phyloP scores from a whole-genome alignment of 2,113 vertebrate genomes.

The Aegotheles bennettii region DNA sequence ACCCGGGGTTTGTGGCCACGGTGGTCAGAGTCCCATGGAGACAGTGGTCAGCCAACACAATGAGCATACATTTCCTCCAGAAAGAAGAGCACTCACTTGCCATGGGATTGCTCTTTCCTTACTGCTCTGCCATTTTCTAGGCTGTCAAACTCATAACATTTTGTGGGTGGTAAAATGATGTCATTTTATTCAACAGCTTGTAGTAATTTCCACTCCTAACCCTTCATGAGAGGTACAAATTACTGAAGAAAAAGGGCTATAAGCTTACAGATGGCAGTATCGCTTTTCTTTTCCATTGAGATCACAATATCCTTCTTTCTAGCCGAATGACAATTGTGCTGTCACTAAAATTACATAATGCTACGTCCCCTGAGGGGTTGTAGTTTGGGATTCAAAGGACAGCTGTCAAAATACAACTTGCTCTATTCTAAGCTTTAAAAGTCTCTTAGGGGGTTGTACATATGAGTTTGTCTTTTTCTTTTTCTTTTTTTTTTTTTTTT shows the following conservation, averaged over 20 bases:
- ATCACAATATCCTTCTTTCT: slow-evolving; percentile 61
- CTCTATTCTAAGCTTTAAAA: slow-evolving; percentile 11
- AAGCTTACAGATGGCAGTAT: slow-evolving; percentile 50
- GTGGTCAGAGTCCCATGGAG: not conserved
- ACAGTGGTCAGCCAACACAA: not conserved
- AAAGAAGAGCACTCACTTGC: not conserved
- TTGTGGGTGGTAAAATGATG: slow-evolving; percentile 72
- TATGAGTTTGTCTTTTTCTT: not conserved
- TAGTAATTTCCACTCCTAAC: slow-evolving; percentile 71
- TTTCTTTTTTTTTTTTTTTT: not conserved
- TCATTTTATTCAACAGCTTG: slow-evolving; percentile 64
- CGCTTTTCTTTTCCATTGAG: slow-evolving; percentile 63
- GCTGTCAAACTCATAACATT: slow-evolving; percentile 21
- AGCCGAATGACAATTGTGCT: slow-evolving; percentile 69
- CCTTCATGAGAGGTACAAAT: slow-evolving; percentile 50
- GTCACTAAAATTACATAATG: slow-evolving; percentile 69
- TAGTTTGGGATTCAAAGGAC: slow-evolving; percentile 35
- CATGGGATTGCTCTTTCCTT: not conserved
- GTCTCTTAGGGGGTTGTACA: not conserved
- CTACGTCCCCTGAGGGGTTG: slow-evolving; percentile 34
- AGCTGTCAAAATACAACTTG: slow-evolving; percentile 71
- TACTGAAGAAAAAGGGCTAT: slow-evolving; percentile 42
- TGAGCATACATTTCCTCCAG: not conserved
- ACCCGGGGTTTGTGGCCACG: not conserved
- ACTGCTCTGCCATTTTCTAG: slow-evolving; percentile 10